Conservation (phyloP, 2,113 vertebrate species). For the Corythoichthys haematopterus region DNA sequence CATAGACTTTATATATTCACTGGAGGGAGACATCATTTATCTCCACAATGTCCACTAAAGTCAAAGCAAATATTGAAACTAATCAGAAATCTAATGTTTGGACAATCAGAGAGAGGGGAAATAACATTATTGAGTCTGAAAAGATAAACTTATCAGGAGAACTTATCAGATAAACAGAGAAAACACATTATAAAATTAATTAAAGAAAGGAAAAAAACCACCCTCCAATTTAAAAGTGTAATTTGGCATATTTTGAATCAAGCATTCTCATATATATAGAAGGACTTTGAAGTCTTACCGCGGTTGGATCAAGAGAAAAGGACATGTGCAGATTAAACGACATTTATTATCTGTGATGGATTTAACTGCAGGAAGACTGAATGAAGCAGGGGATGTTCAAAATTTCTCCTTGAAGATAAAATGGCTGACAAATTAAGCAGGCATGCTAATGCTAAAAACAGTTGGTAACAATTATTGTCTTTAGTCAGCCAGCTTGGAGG, state of each 20-base stretch:
- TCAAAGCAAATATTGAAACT: not conserved
- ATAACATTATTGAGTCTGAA: not conserved
- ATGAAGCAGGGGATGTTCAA: slow-evolving; percentile 7
- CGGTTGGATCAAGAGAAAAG: not conserved
- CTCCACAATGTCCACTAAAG: not conserved
- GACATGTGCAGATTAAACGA: not conserved
- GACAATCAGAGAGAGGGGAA: not conserved
- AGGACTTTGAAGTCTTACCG: not conserved
- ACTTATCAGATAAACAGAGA: not conserved
- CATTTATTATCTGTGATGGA: not conserved
- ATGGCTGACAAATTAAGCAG: slow-evolving; percentile 16
- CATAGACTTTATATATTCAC: not conserved
- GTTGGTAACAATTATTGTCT: slow-evolving; percentile 31
- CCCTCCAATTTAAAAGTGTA: no score
- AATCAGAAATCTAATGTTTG: not conserved
- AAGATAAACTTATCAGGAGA: not conserved
- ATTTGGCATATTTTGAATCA: no score
- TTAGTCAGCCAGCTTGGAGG: slow-evolving; percentile 19
- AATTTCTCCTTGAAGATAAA: slow-evolving; percentile 10
- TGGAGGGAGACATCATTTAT: not conserved
- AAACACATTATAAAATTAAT: not conserved
- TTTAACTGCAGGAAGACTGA: slow-evolving; percentile 3
- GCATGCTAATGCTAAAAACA: slow-evolving; percentile 30
- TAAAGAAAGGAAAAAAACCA: not conserved
- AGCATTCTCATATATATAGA: no score